Conservation (phyloP, 2,888 invertebrate genomes). For the Bhutanitis thaidina region DNA sequence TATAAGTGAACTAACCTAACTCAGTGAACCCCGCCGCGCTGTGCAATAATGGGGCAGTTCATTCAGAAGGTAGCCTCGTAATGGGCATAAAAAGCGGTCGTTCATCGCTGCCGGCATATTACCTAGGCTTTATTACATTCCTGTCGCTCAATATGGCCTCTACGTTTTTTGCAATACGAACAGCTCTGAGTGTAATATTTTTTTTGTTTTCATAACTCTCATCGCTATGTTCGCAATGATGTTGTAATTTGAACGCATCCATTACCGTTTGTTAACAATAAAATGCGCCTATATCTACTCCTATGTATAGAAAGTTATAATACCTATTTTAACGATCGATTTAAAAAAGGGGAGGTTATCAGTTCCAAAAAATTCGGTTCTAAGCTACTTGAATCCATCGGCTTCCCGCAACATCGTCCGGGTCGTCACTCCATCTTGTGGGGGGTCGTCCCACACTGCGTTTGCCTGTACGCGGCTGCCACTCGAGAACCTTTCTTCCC, state of each 20-base stretch:
- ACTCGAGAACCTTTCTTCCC: no score
- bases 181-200: constrained; percentile 22
- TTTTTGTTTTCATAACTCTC: not conserved
- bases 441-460: no score
- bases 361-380: no score
- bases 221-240: not conserved
- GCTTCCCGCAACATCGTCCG: no score
- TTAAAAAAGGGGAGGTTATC: no score
- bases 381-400: no score
- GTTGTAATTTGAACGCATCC: not conserved
- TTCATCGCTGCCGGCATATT: constrained; percentile 31
- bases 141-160: constrained; percentile 42
- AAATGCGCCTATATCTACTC: no score
- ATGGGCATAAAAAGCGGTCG: constrained; percentile 33
- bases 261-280: no score
- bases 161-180: constrained; percentile 37
- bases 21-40: not conserved
- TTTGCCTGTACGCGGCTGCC: no score
- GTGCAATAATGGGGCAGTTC: constrained; percentile 13
- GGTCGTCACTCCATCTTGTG: no score
- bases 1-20: not conserved
- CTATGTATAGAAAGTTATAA: no score
- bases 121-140: constrained; percentile 52
- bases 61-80: constrained; percentile 20
- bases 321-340: no score